Percentiles rank a stretch among this genome's conserved stretches.
Conservation (phyloP, 2,113 vertebrate genomes). For the Pogona vitticeps region DNA sequence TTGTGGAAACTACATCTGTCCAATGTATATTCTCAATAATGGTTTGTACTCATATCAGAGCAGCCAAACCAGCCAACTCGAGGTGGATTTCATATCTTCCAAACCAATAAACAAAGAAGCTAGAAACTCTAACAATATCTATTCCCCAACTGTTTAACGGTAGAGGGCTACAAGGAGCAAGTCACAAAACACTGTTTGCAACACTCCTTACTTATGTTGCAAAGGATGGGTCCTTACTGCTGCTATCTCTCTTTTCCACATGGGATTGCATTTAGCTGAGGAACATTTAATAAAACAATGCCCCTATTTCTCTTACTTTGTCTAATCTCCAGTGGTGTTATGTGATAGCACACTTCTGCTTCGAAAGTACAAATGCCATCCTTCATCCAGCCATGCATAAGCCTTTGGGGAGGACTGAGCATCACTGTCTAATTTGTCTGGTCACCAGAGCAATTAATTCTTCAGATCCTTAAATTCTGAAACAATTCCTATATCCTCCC, state of each 20-base stretch:
- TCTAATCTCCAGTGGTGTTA: conserved; percentile 22
- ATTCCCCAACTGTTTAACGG: neutral
- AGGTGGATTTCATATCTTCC: neutral
- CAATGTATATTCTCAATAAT: neutral
- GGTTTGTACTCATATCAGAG: neutral
- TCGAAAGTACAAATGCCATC: conserved; percentile 18
- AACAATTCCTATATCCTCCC: conserved; percentile 45
- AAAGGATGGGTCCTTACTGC: neutral
- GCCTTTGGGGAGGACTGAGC: conserved; percentile 25
- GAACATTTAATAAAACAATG: conserved; percentile 36
- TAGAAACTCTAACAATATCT: neutral
- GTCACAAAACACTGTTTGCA: neutral
- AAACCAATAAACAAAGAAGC: neutral
- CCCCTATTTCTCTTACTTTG: neutral
- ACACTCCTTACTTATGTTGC: neutral
- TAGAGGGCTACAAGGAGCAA: neutral
- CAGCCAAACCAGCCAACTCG: neutral
- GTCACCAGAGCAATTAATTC: conserved; percentile 35
- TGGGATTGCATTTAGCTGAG: neutral
- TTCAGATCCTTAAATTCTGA: conserved; percentile 21
- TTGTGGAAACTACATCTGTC: neutral
- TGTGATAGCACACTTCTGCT: neutral
- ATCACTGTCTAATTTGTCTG: conserved; percentile 35
- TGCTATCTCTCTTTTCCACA: neutral
- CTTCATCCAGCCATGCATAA: conserved; percentile 32